phyloP scores from a whole-genome alignment of 2,888 invertebrate genomes.

The Hyalella azteca region DNA sequence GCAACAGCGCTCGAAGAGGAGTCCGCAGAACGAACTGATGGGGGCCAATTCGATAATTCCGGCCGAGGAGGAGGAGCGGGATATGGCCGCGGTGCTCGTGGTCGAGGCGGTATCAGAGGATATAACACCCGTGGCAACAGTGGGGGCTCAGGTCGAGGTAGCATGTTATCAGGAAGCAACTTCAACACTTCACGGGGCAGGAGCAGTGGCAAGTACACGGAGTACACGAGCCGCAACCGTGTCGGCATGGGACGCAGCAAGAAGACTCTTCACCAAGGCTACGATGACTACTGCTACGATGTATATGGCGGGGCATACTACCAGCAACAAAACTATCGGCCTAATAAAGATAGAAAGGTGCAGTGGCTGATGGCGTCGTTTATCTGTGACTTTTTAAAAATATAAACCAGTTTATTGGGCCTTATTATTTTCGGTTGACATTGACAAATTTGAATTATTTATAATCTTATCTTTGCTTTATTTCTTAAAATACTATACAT shows the following conservation, averaged over 20 bases:
- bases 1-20: slow-evolving; percentile 47
- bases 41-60: background rate
- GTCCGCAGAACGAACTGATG: slow-evolving; percentile 15
- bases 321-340: slow-evolving; percentile 9
- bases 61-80: slow-evolving; percentile 38
- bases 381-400: too few species aligned
- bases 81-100: background rate
- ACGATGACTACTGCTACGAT: slow-evolving; percentile 31
- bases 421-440: too few species aligned
- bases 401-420: too few species aligned
- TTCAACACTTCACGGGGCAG: slow-evolving; percentile 39
- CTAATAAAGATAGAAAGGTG: background rate
- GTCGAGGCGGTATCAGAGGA: slow-evolving; percentile 25
- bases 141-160: slow-evolving; percentile 54
- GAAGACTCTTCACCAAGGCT: background rate
- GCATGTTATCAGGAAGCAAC: slow-evolving; percentile 16
- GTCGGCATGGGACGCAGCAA: background rate
- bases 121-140: slow-evolving; percentile 46
- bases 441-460: too few species aligned
- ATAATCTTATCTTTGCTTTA: too few species aligned
- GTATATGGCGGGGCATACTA: background rate
- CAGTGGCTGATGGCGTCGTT: too few species aligned
- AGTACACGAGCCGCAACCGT: slow-evolving; percentile 1
- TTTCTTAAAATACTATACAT: too few species aligned
- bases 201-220: slow-evolving; percentile 39